A percentile compares a stretch with the other conserved stretches of the same genome.
These are phyloP conservation scores for Drosophila infuscata DNA, from an alignment of 2,888 invertebrate species.

Conservation along the genomic window DNA sequence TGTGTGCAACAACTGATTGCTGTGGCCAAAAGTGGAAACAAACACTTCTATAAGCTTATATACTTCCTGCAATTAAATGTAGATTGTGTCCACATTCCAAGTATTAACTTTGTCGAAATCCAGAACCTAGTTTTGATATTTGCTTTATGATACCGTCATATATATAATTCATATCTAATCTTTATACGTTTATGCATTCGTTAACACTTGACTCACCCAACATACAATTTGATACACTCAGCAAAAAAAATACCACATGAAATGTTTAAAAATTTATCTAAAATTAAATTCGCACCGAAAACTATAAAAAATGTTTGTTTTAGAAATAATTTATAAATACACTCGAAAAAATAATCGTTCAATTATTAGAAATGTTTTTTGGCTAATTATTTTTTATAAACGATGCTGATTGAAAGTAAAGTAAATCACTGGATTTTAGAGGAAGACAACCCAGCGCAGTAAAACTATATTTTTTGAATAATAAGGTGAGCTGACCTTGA, in stretches of 20 bases:
- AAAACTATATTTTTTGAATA: neutral
- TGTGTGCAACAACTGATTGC: neutral
- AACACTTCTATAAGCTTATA: neutral
- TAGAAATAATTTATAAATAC: neutral
- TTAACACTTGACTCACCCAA: neutral
- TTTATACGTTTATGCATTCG: neutral
- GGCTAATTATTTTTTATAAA: neutral
- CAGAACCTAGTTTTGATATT: neutral
- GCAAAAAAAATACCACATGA: neutral
- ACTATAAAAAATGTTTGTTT: neutral
- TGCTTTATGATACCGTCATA: neutral
- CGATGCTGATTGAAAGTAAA: neutral
- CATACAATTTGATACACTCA: neutral
- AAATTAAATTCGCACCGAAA: neutral
- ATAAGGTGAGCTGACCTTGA: neutral
- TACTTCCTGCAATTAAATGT: neutral
- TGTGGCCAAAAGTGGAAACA: neutral
- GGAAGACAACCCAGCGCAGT: fast-evolving
- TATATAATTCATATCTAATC: neutral
- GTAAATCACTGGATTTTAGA: neutral
- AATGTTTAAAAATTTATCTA: fast-evolving
- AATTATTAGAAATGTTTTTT: neutral
- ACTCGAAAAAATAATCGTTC: neutral
- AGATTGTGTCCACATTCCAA: neutral
- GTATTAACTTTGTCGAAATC: too few relatives aligned